Conservation (phyloP, 1,140 invertebrate genomes). For the Brachionus angularis region DNA sequence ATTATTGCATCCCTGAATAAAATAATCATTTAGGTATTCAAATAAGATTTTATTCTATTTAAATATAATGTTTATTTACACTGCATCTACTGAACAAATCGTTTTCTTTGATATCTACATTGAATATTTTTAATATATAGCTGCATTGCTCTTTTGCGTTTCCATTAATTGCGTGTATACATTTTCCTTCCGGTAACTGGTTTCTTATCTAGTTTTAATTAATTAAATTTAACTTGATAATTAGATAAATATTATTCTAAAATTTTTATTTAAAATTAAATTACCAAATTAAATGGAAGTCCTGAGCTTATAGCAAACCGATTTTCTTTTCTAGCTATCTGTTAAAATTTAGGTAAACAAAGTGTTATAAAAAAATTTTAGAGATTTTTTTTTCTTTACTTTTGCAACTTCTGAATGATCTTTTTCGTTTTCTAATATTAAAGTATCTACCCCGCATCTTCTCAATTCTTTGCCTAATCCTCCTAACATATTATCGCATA, state of each 20-base stretch:
- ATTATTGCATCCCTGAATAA: slow-evolving; percentile 16
- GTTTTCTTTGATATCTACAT: slow-evolving; percentile 62
- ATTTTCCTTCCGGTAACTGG: slow-evolving; percentile 56
- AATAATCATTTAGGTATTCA: neutral
- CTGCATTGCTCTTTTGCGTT: slow-evolving; percentile 62
- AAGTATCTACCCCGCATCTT: slow-evolving; percentile 66
- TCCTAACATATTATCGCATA: slow-evolving; percentile 58
- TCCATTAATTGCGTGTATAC: slow-evolving; percentile 49
- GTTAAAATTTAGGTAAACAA: slow-evolving; percentile 45
- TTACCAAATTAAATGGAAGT: slow-evolving; percentile 51
- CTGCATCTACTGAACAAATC: slow-evolving; percentile 68
- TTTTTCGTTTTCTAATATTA: slow-evolving; percentile 59
- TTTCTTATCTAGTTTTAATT: slow-evolving; percentile 58
- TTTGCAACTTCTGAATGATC: slow-evolving; percentile 60
- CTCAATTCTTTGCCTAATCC: slow-evolving; percentile 63
- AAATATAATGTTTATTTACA: slow-evolving; percentile 50
- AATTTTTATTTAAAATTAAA: neutral
- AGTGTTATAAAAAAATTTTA: neutral
- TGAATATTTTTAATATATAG: slow-evolving; percentile 65
- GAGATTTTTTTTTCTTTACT: slow-evolving; percentile 45
- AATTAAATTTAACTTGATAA: neutral
- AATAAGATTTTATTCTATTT: neutral
- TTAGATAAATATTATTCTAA: neutral
- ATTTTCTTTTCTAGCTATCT: slow-evolving; percentile 60
- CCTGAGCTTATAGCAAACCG: slow-evolving; percentile 64